Conservation (phyloP, 2,113 vertebrate genomes). For the Erythrocercus mccallii region DNA sequence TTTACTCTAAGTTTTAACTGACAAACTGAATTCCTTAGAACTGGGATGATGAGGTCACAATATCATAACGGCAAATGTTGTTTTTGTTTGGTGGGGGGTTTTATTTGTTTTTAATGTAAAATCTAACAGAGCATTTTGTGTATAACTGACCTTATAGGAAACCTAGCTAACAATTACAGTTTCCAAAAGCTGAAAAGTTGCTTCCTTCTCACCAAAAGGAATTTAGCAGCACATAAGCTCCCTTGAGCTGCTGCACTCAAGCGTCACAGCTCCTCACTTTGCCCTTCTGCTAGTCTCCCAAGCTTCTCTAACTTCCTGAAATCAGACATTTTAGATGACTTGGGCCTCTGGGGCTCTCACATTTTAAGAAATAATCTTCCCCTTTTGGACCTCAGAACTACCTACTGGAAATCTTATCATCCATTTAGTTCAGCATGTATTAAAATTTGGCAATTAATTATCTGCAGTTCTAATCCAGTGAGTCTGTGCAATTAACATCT, state of each 20-base stretch:
- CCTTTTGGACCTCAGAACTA: slow-evolving; percentile 48
- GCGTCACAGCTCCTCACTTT: background rate
- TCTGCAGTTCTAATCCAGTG: slow-evolving; percentile 75
- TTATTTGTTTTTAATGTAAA: background rate
- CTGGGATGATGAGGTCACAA: background rate
- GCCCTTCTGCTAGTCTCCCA: background rate
- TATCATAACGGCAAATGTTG: slow-evolving; percentile 12
- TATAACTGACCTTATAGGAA: slow-evolving; percentile 22
- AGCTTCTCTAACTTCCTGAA: slow-evolving; percentile 17
- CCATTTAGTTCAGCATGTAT: slow-evolving; percentile 60
- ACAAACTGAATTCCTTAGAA: background rate
- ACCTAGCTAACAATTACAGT: background rate
- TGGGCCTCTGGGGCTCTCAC: slow-evolving; percentile 16
- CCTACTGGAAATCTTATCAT: slow-evolving; percentile 63
- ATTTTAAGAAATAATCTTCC: slow-evolving; percentile 53
- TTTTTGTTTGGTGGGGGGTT: background rate
- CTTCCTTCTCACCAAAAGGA: background rate
- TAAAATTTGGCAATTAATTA: slow-evolving; percentile 77
- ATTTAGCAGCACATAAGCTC: background rate
- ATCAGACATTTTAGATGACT: slow-evolving; percentile 53
- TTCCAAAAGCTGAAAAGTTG: slow-evolving; percentile 20
- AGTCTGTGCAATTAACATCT: slow-evolving; percentile 70
- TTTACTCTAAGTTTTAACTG: background rate
- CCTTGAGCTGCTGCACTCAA: background rate
- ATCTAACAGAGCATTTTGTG: slow-evolving; percentile 29